A percentile compares a stretch with the other conserved stretches of the same genome.
Evolutionary conservation across 2,797 vertebrate species (phyloP).

Genomic region (Enteromius radiatus): DNA sequence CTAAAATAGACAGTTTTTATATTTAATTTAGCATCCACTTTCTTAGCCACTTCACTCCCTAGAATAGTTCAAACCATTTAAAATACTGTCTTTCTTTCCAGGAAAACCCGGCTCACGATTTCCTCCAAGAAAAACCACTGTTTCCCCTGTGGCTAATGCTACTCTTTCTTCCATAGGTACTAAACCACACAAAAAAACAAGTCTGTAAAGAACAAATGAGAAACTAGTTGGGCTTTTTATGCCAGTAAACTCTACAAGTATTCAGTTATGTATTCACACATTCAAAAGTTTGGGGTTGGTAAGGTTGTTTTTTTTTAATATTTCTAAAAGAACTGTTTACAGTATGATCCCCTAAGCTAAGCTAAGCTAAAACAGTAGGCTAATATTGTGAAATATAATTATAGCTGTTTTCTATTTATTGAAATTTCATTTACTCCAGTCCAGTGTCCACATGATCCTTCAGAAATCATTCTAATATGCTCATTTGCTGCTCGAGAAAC

Average conservation of each 20-base stretch:
- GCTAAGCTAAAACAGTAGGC: too few relatives aligned
- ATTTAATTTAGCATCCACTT: not conserved
- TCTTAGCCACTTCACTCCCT: conserved; percentile 39
- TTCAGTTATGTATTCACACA: not conserved
- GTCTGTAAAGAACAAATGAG: not conserved
- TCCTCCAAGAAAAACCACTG: conserved; percentile 72
- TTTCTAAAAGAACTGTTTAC: not conserved
- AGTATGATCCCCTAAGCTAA: not conserved
- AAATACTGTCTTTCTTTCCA: conserved; percentile 80
- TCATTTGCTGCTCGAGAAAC: not conserved
- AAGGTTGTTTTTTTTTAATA: not conserved
- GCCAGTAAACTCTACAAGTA: not conserved
- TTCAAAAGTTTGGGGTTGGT: not conserved
- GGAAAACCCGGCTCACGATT: conserved; percentile 75
- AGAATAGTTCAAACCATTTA: conserved; percentile 31
- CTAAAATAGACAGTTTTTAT: not conserved
- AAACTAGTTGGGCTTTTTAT: not conserved
- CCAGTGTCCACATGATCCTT: not conserved
- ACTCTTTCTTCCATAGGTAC: conserved; percentile 76
- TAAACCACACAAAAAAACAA: conserved; percentile 47
- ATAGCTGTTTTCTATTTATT: not conserved
- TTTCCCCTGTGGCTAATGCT: conserved; percentile 75
- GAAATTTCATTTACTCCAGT: not conserved
- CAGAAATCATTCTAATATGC: not conserved
- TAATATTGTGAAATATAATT: not conserved